Conservation (phyloP, 2,113 vertebrate species). For the Amazona guildingii region DNA sequence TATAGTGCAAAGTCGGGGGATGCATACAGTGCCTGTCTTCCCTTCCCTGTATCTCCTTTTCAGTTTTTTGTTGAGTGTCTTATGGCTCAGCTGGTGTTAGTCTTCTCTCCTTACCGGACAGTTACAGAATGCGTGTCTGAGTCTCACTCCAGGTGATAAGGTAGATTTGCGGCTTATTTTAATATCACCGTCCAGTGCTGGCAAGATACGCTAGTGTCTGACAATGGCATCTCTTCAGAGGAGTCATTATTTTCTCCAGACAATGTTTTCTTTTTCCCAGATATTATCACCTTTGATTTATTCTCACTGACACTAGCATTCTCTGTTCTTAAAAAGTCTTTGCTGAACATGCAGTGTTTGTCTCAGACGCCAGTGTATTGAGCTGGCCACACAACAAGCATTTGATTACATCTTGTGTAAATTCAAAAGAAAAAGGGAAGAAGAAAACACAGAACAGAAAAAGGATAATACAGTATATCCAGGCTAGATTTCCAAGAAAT, state of each 20-base stretch:
- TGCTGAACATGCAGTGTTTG: background rate
- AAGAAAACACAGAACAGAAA: background rate
- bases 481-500: background rate
- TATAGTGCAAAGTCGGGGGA: background rate
- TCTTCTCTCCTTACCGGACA: background rate
- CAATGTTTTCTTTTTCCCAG: background rate
- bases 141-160: background rate
- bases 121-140: background rate
- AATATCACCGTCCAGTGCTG: background rate
- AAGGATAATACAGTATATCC: background rate
- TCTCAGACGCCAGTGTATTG: background rate
- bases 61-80: background rate
- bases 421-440: background rate
- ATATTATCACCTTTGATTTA: conserved; percentile 48
- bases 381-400: background rate
- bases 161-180: background rate
- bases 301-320: background rate
- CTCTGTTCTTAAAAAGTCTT: conserved; percentile 15
- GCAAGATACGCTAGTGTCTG: background rate
- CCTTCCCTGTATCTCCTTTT: background rate
- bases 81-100: background rate
- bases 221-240: background rate
- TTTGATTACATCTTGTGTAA: conserved; percentile 4
- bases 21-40: background rate
- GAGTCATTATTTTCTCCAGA: background rate